Conservation (phyloP, 2,797 vertebrate genomes). For the Aphelocoma californica region DNA sequence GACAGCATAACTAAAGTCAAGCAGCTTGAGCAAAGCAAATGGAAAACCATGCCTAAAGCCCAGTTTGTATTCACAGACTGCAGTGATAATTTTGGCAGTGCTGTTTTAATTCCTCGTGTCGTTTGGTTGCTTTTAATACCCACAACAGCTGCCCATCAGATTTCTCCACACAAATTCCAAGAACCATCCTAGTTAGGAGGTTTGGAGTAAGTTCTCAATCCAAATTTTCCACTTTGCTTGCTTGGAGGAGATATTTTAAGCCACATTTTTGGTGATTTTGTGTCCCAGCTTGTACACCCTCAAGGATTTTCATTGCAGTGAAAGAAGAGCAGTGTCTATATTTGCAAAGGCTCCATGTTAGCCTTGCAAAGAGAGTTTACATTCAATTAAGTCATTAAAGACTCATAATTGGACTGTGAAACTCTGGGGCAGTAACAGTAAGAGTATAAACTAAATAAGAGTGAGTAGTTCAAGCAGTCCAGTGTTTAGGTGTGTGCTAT, state of each 20-base stretch:
- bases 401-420: neutral
- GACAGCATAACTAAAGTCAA: neutral
- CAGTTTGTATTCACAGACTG: neutral
- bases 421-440: neutral
- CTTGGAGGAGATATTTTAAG: neutral
- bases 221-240: neutral
- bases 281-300: neutral
- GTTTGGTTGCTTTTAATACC: neutral
- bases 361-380: neutral
- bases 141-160: neutral
- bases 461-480: neutral
- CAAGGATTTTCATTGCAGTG: neutral
- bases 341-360: neutral
- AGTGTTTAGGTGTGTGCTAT: neutral
- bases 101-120: neutral
- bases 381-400: neutral
- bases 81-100: neutral
- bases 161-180: neutral
- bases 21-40: neutral
- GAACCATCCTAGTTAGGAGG: neutral
- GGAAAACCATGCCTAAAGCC: neutral
- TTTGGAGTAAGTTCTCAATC: neutral
- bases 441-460: neutral
- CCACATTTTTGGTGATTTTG: neutral
- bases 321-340: neutral